Base-by-base conservation (phyloP, 2,797 vertebrate genomes). In the Xenops minutus region DNA sequence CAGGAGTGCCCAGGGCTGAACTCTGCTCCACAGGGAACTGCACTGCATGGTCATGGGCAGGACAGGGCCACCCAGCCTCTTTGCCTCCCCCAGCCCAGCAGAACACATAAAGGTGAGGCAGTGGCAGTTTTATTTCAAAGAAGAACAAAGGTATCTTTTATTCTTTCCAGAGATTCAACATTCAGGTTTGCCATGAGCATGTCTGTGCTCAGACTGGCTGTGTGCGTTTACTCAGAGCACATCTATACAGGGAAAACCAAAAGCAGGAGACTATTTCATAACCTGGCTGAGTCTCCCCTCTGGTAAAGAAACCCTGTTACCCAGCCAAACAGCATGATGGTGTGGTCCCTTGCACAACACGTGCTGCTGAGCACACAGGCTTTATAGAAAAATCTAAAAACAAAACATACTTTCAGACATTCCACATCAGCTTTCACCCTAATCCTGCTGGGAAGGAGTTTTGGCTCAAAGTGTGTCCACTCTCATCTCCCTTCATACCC, bases 71-170 rank as follows among this genome's bases (percentile, higher is more conserved):
- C 56, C 6, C 58, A 58, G 30, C 13, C 7, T 59, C 14, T 63
- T 48, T 51, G 46, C 59, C 79, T 62, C 36, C 71, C 85, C 41
- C 5, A 54, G 30, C 39, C 52, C 3, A 0, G 34, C 48, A 93
- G 44, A 81, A 87, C 59, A 95, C 3, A 0, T 2, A 72, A 34
- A 94, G 44, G 32, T 19, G 26, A 92, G 68, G 80, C 87, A 82
- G 61, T 1, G 37, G 77, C 0, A 2, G 67, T 66, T 96, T 94
- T 96, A 93, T 90, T 89, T 93, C 86, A 89, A 95, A 96, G 92
- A 85, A 95, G 23, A 95, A 93, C 86, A 95, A 96, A 96, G 6
- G 8, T 34, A 29, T 87, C 71, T 96, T 97, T 97, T 93, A 96
- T 94, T 94, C 81, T 86, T 94, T 64, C 61, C 51, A 72, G 73